phyloP scores from a whole-genome alignment of 2,888 invertebrate species.

The Pecten maximus region DNA sequence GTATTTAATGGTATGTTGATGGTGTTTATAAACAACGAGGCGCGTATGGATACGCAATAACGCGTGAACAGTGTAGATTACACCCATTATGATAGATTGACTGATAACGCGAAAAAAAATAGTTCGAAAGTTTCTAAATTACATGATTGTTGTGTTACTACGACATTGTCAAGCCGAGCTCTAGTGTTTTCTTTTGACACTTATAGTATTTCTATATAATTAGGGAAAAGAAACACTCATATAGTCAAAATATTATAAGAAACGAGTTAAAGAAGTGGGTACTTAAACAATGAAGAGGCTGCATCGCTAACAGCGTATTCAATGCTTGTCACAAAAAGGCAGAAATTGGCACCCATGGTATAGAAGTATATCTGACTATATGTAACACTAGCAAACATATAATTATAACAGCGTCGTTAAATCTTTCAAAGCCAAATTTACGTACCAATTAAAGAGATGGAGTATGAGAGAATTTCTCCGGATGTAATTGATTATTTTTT shows the following conservation, averaged over 20 bases:
- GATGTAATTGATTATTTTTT: too few relatives aligned
- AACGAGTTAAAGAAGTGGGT: too few relatives aligned
- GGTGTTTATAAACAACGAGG: not conserved
- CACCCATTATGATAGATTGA: not conserved
- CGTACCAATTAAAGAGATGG: too few relatives aligned
- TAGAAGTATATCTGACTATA: too few relatives aligned
- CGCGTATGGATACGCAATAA: not conserved
- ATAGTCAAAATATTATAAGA: not conserved
- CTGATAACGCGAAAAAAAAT: constrained; percentile 2
- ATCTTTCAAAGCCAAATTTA: too few relatives aligned
- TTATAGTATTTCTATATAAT: not conserved
- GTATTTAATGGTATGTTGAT: constrained; percentile 5
- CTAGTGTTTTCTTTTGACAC: not conserved
- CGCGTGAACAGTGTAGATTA: not conserved
- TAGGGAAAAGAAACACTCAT: not conserved
- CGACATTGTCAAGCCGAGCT: not conserved
- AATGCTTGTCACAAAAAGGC: too few relatives aligned
- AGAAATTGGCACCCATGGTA: too few relatives aligned
- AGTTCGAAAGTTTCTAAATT: not conserved
- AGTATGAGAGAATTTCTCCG: too few relatives aligned
- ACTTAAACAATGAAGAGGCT: too few relatives aligned
- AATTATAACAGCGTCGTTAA: too few relatives aligned
- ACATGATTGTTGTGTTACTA: not conserved
- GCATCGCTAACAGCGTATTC: too few relatives aligned
- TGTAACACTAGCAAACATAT: too few relatives aligned